These are phyloP conservation scores for human DNA, from an alignment of 2,113 vertebrate genomes.

Conservation along the genomic window DNA sequence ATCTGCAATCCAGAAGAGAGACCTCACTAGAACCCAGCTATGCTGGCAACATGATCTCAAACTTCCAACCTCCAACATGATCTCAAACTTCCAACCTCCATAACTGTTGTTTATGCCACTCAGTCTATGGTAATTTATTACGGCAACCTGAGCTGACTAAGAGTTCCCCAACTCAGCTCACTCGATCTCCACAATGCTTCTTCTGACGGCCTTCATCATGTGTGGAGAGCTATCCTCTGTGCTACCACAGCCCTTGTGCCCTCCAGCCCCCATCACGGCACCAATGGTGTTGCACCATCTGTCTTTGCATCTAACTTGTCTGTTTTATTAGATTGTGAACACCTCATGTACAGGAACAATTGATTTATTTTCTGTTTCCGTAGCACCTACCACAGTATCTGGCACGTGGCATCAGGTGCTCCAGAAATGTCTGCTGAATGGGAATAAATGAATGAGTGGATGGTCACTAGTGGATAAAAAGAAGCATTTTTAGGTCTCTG, in stretches of 20 bases:
- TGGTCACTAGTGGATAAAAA: background rate
- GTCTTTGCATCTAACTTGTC: background rate
- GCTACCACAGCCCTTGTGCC: too few species aligned
- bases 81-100: background rate
- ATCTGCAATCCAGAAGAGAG: background rate
- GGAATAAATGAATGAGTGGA: background rate
- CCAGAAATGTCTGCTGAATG: background rate
- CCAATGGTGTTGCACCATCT: too few species aligned
- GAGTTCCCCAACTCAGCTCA: background rate
- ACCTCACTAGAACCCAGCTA: background rate
- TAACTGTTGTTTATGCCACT: background rate
- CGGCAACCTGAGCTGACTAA: background rate
- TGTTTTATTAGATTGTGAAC: background rate
- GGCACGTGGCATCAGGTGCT: background rate
- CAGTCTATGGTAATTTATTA: background rate
- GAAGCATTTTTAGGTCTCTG: background rate
- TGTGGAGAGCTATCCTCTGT: background rate
- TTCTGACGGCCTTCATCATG: rapidly evolving
- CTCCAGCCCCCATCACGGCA: rapidly evolving
- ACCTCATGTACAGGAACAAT: background rate
- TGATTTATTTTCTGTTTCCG: background rate
- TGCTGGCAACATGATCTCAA: background rate
- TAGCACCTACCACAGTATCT: background rate
- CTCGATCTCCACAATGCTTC: rapidly evolving
- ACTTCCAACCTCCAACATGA: background rate